Evolutionary conservation across 2,113 vertebrate species (phyloP).

Genomic region (Rhombomys opimus): DNA sequence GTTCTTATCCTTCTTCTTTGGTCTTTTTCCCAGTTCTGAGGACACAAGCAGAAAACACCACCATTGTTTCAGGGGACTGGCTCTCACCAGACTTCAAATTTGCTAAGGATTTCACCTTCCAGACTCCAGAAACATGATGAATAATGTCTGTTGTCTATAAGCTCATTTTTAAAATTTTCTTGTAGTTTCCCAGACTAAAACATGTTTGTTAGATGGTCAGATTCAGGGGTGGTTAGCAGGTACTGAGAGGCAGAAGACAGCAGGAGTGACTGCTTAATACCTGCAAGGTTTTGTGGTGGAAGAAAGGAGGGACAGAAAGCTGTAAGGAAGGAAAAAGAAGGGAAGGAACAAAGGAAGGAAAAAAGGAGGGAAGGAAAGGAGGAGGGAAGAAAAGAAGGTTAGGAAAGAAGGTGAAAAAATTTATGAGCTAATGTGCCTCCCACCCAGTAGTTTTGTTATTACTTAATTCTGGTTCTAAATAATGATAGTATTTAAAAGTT

Average conservation of each 20-base stretch:
- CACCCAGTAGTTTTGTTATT: not conserved
- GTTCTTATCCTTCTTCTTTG: not conserved
- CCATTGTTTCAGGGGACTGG: not conserved
- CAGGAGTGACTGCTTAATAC: not conserved
- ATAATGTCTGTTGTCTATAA: not conserved
- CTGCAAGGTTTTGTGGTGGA: not conserved
- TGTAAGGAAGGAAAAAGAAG: no score
- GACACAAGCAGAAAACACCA: not conserved
- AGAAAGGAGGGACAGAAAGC: not conserved
- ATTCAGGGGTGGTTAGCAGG: not conserved
- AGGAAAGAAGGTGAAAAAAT: not conserved
- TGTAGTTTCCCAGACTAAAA: not conserved
- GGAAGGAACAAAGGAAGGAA: not conserved
- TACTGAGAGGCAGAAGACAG: not conserved
- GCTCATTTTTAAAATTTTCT: not conserved
- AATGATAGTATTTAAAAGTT: not conserved
- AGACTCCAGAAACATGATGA: not conserved
- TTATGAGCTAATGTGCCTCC: not conserved
- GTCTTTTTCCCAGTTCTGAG: not conserved
- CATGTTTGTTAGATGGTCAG: not conserved
- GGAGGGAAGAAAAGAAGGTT: not conserved
- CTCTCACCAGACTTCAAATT: not conserved
- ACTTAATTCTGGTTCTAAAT: not conserved
- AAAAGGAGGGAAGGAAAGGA: not conserved
- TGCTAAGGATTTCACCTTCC: not conserved